A percentile compares a stretch with the other conserved stretches of the same genome.
phyloP scores from a whole-genome alignment of 1,140 invertebrate species.

The Pseudomyrmex pallidus region DNA sequence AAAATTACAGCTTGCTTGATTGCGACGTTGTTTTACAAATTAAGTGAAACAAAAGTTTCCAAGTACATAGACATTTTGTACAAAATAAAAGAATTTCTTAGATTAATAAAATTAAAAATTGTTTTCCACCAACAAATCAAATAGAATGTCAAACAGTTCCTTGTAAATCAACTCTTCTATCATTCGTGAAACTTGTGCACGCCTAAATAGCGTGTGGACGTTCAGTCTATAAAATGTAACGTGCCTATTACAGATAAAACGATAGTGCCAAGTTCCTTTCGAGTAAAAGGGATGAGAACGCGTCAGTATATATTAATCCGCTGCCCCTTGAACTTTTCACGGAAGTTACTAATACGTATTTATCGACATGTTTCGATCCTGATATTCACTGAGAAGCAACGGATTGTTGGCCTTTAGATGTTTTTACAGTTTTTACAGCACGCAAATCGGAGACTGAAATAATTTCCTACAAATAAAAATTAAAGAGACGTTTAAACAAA shows the following conservation, averaged over 20 bases:
- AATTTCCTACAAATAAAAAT: too few relatives aligned
- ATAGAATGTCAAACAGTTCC: not conserved
- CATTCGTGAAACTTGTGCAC: not conserved
- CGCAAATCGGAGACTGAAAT: too few relatives aligned
- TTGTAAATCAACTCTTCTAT: conserved; percentile 29
- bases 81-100: not conserved
- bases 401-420: conserved; percentile 4
- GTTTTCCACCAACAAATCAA: too few relatives aligned
- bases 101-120: not conserved
- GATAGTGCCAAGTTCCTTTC: conserved; percentile 36
- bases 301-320: conserved; percentile 68
- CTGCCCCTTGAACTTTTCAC: conserved; percentile 73
- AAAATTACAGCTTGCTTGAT: too few relatives aligned
- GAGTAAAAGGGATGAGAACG: conserved; percentile 56
- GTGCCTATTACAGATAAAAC: conserved; percentile 47
- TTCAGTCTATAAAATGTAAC: conserved; percentile 56
- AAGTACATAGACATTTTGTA: not conserved
- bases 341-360: conserved; percentile 65
- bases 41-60: not conserved
- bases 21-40: too few relatives aligned
- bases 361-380: conserved; percentile 50
- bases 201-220: conserved; percentile 43
- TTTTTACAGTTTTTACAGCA: not conserved
- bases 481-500: too few relatives aligned
- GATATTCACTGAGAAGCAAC: conserved; percentile 27